These are phyloP conservation scores for Rhimphoctona megacephalus DNA, from an alignment of 2,888 invertebrate species.

Conservation along the genomic window DNA sequence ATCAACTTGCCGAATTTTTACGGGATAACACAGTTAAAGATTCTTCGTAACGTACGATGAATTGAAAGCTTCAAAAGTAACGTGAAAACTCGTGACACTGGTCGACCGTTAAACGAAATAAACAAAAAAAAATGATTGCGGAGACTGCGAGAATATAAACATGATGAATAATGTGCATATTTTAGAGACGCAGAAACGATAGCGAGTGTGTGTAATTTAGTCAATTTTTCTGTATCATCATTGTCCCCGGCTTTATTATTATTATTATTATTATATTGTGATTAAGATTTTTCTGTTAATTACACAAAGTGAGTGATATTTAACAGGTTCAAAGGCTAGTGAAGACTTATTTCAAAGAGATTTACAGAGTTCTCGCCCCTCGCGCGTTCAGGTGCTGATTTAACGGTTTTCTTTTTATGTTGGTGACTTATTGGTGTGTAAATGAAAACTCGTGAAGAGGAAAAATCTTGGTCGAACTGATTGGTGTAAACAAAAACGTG, in stretches of 20 bases:
- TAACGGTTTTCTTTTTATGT: neutral
- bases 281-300: conserved; percentile 16
- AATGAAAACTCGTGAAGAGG: neutral
- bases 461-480: conserved; percentile 4
- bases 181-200: conserved; percentile 17
- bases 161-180: neutral
- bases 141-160: conserved; percentile 6
- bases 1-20: neutral
- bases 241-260: neutral
- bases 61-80: conserved; percentile 43
- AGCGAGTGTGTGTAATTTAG: conserved; percentile 65
- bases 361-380: neutral
- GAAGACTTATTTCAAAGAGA: conserved; percentile 46
- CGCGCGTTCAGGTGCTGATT: conserved; percentile 26
- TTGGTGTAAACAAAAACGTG: conserved; percentile 16
- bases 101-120: neutral
- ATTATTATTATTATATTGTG: conserved; percentile 8
- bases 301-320: conserved; percentile 32
- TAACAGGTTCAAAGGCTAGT: conserved; percentile 43
- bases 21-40: neutral
- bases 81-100: conserved; percentile 26
- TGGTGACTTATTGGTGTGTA: neutral
- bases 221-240: conserved; percentile 47
- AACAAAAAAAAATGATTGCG: neutral
- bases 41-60: conserved; percentile 39